Base-by-base conservation (phyloP, 2,797 vertebrate species). In the Leptatherina wallacei region DNA sequence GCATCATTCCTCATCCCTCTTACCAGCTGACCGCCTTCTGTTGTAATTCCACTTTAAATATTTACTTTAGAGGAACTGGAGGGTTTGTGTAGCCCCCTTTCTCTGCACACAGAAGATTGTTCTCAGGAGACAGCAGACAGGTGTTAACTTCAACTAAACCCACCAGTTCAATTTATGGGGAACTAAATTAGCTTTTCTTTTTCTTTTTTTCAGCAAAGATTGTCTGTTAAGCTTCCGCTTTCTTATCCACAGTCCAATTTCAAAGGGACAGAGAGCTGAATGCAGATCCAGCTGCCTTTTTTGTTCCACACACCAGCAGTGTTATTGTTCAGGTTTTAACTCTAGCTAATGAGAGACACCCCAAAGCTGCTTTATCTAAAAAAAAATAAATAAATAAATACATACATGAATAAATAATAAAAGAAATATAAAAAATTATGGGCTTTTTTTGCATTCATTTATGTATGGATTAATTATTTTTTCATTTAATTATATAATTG, bases 31-130 rank as follows among this genome's bases (percentile, higher is more conserved):
- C 55, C 7, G 0, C 20, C 10, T 30, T 57, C 16, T 38, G 32
- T 56, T 51, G 56, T 42, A 7, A 40, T 10, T 70, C 47, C 59
- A 57, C 51, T 30, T 42, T 65, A 42, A 79, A 81, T 77, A 69
- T 84, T 71, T 49, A 42, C 75, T 76, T 2, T n/a, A 29, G 60
- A 71, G 32, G 16, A 42, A 35, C 44, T 36, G 47, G 24, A 59
- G 35, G 3, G 30, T 68, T 66, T 73, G 51, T 71, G 62, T 75
- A 0, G 38, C 47, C 49, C 40, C 61, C 33, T 8, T 10, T 75
- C 44, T 57, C 33, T 56, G 82, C 81, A 81, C 78, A 75, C 42
- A 29, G 55, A 54, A 58, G 58, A 49, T 67, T 35, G 64, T 36
- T 30, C 24, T 60, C 30, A n/a, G 70, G 1, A 32, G 32, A 32